Percentiles rank a stretch among this genome's conserved stretches.
These are phyloP conservation scores for Xenopus borealis DNA, from an alignment of 2,113 vertebrate species.

Conservation along the genomic window DNA sequence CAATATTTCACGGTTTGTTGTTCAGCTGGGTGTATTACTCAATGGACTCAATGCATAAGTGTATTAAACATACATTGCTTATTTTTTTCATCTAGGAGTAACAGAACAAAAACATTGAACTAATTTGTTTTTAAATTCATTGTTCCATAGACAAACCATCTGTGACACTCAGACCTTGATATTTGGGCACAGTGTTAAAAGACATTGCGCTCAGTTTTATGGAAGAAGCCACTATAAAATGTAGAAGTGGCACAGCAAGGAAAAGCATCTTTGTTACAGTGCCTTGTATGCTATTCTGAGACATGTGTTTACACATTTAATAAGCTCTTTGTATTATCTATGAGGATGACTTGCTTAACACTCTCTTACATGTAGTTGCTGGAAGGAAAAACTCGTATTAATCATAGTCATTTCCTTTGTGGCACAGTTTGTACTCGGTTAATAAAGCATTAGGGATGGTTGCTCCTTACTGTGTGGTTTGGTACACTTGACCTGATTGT, in stretches of 20 bases:
- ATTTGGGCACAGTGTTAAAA: too few species aligned
- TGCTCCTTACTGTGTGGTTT: too few species aligned
- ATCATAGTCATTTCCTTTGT: too few species aligned
- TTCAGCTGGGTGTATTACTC: too few species aligned
- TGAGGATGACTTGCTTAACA: slow-evolving; percentile 23
- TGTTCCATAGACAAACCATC: slow-evolving; percentile 69
- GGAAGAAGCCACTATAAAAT: slow-evolving; percentile 50
- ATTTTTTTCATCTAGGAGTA: slow-evolving; percentile 49
- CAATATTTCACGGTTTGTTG: too few species aligned
- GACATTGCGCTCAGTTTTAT: slow-evolving; percentile 24
- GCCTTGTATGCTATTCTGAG: neutral
- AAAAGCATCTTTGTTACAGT: neutral
- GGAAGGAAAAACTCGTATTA: slow-evolving; percentile 40
- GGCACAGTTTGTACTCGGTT: too few species aligned
- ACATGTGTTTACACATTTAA: slow-evolving; percentile 8
- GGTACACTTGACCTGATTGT: too few species aligned
- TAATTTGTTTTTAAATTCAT: slow-evolving; percentile 60
- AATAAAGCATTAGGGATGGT: too few species aligned
- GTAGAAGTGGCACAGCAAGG: neutral
- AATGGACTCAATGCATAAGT: neutral
- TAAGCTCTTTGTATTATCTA: slow-evolving; percentile 26
- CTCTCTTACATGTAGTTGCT: slow-evolving; percentile 38
- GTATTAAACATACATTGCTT: neutral
- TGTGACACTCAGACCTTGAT: slow-evolving; percentile 59
- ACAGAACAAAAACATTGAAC: slow-evolving; percentile 53